phyloP scores from a whole-genome alignment of 1,140 invertebrate genomes.

The Coptotermes formosanus region DNA sequence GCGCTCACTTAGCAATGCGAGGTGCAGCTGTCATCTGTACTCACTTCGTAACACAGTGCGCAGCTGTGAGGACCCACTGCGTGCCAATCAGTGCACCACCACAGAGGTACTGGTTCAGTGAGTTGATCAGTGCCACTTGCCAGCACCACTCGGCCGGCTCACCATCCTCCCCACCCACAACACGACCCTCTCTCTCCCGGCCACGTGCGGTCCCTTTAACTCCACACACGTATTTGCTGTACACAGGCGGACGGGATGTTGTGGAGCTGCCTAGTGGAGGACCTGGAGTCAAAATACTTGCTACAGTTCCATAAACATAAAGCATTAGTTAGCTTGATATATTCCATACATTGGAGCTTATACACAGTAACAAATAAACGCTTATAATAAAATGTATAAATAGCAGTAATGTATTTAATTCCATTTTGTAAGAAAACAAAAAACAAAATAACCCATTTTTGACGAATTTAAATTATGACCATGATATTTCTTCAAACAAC shows the following conservation, averaged over 20 bases:
- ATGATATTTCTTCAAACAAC: no score
- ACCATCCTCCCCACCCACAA: constrained; percentile 89
- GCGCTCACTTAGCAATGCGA: no score
- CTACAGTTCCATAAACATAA: no score
- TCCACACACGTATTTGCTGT: constrained; percentile 89
- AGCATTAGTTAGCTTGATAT: no score
- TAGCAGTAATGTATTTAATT: no score
- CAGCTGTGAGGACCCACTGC: constrained; percentile 92
- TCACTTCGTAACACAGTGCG: constrained; percentile 94
- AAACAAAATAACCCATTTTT: no score
- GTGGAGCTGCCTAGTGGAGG: constrained; percentile 43
- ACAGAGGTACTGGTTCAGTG: constrained; percentile 91
- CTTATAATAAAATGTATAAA: no score
- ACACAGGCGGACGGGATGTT: constrained; percentile 66
- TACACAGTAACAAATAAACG: no score
- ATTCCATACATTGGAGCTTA: no score
- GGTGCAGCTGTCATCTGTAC: constrained; percentile 35
- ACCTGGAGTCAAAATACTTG: constrained; percentile 23
- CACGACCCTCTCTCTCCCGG: constrained; percentile 57
- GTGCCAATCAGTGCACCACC: constrained; percentile 92
- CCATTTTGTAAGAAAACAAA: no score
- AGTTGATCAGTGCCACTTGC: constrained; percentile 93
- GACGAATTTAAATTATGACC: no score
- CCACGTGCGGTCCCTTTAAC: constrained; percentile 67
- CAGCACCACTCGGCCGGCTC: constrained; percentile 92